Evolutionary conservation across 2,797 vertebrate genomes (phyloP).

Genomic region (Fistularia commersonii): DNA sequence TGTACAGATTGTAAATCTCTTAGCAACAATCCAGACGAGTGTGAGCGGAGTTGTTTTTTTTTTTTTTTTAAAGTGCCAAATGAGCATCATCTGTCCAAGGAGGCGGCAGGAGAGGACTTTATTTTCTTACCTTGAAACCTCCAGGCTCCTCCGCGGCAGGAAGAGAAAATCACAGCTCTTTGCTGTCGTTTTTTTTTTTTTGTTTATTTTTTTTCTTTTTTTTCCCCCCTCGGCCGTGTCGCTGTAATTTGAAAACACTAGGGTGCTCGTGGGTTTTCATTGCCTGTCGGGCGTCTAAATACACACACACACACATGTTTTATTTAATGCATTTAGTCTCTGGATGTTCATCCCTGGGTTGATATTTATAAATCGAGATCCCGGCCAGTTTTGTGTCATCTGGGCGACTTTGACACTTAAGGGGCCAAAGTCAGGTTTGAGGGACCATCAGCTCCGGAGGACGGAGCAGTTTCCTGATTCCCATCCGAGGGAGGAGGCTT

Average conservation of each 20-base stretch:
- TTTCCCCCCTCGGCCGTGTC: not conserved
- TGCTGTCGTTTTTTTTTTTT: not conserved
- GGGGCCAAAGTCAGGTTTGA: no score
- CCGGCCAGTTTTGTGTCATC: no score
- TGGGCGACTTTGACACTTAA: no score
- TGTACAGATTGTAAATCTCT: constrained; percentile 42
- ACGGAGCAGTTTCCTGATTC: no score
- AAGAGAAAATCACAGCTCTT: no score
- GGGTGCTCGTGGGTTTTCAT: no score
- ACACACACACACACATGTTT: not conserved
- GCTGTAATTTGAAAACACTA: no score
- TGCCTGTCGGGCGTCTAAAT: no score
- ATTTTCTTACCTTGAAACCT: not conserved
- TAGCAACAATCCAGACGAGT: constrained; percentile 5
- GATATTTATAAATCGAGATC: not conserved
- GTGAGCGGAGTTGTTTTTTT: constrained; percentile 5
- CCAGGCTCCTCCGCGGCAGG: not conserved
- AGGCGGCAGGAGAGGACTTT: not conserved
- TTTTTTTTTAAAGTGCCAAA: not conserved
- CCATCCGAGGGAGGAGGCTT: no score
- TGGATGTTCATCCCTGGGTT: constrained; percentile 4
- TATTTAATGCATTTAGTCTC: constrained; percentile 1
- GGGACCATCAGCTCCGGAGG: no score
- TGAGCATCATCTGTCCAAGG: not conserved
- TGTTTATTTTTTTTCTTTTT: not conserved